phyloP scores from a whole-genome alignment of 2,888 invertebrate species.

The Bellardia pandia region DNA sequence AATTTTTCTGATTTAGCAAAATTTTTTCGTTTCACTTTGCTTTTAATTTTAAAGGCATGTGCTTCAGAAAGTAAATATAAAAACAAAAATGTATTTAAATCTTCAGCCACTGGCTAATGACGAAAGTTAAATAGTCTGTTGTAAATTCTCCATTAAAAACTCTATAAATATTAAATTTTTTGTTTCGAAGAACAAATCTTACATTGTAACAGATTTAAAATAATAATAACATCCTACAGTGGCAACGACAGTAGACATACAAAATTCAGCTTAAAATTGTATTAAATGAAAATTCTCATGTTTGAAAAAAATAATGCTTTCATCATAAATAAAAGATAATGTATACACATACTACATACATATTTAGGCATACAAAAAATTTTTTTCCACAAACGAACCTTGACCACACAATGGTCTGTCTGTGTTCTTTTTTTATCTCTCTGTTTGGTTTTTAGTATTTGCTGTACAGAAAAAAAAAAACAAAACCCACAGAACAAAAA shows the following conservation, averaged over 20 bases:
- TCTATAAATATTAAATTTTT: slow-evolving; percentile 16
- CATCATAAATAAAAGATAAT: slow-evolving; percentile 46
- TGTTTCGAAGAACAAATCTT: not conserved
- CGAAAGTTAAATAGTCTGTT: not conserved
- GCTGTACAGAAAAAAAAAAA: not conserved
- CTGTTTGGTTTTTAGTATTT: slow-evolving; percentile 43
- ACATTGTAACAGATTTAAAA: slow-evolving; percentile 27
- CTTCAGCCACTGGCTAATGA: not conserved
- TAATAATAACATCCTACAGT: not conserved
- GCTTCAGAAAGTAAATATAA: too few relatives aligned
- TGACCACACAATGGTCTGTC: slow-evolving; percentile 64
- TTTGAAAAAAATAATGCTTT: not conserved
- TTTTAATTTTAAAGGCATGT: too few relatives aligned
- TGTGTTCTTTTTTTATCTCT: slow-evolving; percentile 12
- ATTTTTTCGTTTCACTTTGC: too few relatives aligned
- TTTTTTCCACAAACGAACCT: slow-evolving; percentile 55
- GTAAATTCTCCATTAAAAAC: not conserved
- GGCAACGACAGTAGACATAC: not conserved
- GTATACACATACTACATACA: not conserved
- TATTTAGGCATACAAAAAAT: slow-evolving; percentile 3
- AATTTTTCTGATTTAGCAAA: too few relatives aligned
- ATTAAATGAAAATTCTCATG: slow-evolving; percentile 10
- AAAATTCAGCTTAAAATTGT: slow-evolving; percentile 3
- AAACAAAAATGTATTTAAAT: too few relatives aligned
- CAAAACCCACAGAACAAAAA: not conserved